phyloP scores from a whole-genome alignment of 2,888 invertebrate genomes.

The Masnerella sp. region DNA sequence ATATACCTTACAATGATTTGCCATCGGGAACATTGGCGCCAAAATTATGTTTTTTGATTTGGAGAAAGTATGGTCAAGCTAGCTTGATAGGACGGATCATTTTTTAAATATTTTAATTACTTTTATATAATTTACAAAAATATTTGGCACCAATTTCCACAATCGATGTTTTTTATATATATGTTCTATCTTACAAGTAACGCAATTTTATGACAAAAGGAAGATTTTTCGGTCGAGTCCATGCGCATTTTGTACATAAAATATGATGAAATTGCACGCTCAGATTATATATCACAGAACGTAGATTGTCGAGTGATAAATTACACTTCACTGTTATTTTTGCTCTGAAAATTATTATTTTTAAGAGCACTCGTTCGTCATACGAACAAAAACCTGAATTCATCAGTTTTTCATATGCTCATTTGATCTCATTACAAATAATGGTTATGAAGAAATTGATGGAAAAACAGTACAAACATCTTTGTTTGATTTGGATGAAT shows the following conservation, averaged over 20 bases:
- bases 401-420: neutral
- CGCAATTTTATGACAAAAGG: conserved; percentile 7
- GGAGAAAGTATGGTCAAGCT: conserved; percentile 19
- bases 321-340: conserved; percentile 16
- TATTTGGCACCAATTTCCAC: conserved; percentile 25
- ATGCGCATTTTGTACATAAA: conserved; percentile 12
- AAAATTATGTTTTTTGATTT: conserved; percentile 6
- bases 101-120: neutral
- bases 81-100: conserved; percentile 18
- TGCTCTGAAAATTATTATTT: conserved; percentile 38
- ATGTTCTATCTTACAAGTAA: conserved; percentile 18
- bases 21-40: conserved; percentile 18
- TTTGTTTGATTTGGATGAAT: no score
- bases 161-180: conserved; percentile 1
- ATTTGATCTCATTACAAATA: no score
- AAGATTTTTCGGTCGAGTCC: conserved; percentile 13
- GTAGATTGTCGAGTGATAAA: conserved; percentile 21
- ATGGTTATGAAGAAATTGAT: no score
- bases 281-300: conserved; percentile 37
- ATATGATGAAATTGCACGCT: conserved; percentile 2
- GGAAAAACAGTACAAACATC: no score
- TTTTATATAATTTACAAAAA: neutral
- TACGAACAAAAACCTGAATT: neutral
- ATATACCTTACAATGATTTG: conserved; percentile 41
- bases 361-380: neutral